Evolutionary conservation across 2,797 vertebrate genomes (phyloP).

Genomic region (Geotrypetes seraphini): DNA sequence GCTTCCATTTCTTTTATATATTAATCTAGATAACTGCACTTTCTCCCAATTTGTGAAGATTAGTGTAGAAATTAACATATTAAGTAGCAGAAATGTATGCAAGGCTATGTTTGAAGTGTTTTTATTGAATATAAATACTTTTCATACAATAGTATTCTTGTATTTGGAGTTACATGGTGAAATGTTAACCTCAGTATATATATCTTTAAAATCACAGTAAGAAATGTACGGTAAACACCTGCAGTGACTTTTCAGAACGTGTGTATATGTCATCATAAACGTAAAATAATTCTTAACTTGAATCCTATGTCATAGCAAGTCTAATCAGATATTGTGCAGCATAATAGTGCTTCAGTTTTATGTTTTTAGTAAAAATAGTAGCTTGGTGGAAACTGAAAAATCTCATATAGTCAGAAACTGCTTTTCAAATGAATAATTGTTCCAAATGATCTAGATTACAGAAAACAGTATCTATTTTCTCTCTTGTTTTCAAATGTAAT

Average conservation of each 20-base stretch:
- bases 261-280: no score
- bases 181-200: slow-evolving; percentile 12
- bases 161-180: slow-evolving; percentile 14
- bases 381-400: slow-evolving; percentile 51
- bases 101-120: slow-evolving; percentile 21
- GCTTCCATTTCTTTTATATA: slow-evolving; percentile 23
- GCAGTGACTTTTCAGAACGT: no score
- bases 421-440: slow-evolving; percentile 24
- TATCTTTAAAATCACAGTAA: no score
- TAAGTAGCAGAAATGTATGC: slow-evolving; percentile 8
- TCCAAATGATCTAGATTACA: no score
- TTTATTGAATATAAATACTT: slow-evolving; percentile 16
- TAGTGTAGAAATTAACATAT: slow-evolving; percentile 7
- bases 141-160: slow-evolving; percentile 13
- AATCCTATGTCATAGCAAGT: no score
- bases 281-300: no score
- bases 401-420: slow-evolving; percentile 30
- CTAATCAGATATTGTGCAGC: no score
- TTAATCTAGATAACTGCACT: slow-evolving; percentile 14
- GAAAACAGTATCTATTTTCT: no score
- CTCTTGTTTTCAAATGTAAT: no score
- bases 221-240: no score
- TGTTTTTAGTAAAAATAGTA: slow-evolving; percentile 22
- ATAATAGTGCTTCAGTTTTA: slow-evolving; percentile 21
- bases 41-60: slow-evolving; percentile 21